Evolutionary conservation across 2,113 vertebrate genomes (phyloP), one percentile per base, ranked within the genome.

Genomic region (Hypocryptadius cinnamomeus): DNA sequence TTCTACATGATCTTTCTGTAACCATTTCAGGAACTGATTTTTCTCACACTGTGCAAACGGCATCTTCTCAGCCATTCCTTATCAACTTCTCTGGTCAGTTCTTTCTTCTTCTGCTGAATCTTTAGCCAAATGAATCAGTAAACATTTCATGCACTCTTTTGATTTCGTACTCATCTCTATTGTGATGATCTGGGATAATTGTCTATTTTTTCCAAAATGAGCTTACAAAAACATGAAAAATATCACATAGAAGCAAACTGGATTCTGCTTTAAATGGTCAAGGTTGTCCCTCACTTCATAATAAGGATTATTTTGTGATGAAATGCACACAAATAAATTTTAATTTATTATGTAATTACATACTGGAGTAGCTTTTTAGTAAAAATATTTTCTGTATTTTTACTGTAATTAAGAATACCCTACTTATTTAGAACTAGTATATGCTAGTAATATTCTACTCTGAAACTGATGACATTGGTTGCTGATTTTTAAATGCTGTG

Each of bases 31-130:
- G 6, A 79, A 22, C 11, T 4, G 27, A 23, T 72, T 59, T 79
- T 37, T 51, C 19, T 93, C 14, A 9, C 1, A 0, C 22, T 70
- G 25, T 70, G 31, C 13, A 70, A 35, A 27, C 47, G 16, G 9
- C 31, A 39, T 68, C 23, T 59, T 35, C 51, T 61, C 19, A 19
- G 7, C 30, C 10, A 5, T 65, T 80, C 14, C 9, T 57, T 40
- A 35, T 24, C 0, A 0, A 51, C 10, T 73, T n/a, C 5, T 31
- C n/a, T 39, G 42, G 7, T 9, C 7, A 24, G 10, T 42, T 56
- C 27, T 47, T 25, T 60, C 64, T 74, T 30, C 30, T 74, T 42
- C 11, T 77, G 13, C 45, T 50, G 20, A 73, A 53, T 28, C 19
- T 45, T 81, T 31, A 73, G 19, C 5, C 5, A 39, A 59, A 24